Base-by-base conservation (phyloP, 1,140 invertebrate species). In the Nasonia giraulti region DNA sequence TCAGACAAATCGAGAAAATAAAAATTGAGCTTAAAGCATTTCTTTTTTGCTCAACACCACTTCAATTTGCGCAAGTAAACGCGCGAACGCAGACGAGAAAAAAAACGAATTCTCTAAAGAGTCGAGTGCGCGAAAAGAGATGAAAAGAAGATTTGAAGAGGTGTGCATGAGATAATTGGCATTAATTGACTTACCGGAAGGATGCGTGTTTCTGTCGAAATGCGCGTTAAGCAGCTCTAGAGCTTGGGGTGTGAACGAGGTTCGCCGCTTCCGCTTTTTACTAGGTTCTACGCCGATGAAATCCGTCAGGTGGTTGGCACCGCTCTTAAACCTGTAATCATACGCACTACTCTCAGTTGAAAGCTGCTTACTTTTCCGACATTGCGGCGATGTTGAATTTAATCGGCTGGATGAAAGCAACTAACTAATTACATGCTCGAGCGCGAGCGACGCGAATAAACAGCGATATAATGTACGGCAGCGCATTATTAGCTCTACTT, bases 141-240 rank as follows among this genome's bases (percentile, higher is more conserved):
- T 33, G 6, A 37, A 40, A 44, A 20, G 33, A 78, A 31, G 2
- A 23, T 37, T 37, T 33, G 11, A 77, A 85, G 12, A 3, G 33
- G 47, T 40, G 78, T 55, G 78, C 14, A 4, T 47, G 66, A 71
- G 79, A 83, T 83, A 86, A 83, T 74, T 55, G 76, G 37, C 47
- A 79, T 86, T 77, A 83, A 85, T 83, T 80, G 62, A 85, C 92
- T 94, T 93, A 99, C 98, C 98, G 93, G 98, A 99, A 27, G 98
- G 98, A 96, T 99, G 98, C 79, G 98, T 99, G 93, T 99, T 99
- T 89, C 97, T 95, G 91, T 99, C 97, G 93, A 99, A 99, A 93
- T 99, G 97, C 78, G 97, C 96, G 92, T 99, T 99, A 10, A 99
- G 94, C 78, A 99, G 93, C 93, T 99, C 98, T 83, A 99, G 92